phyloP scores from a whole-genome alignment of 1,140 invertebrate species.

The Aphis gossypii region DNA sequence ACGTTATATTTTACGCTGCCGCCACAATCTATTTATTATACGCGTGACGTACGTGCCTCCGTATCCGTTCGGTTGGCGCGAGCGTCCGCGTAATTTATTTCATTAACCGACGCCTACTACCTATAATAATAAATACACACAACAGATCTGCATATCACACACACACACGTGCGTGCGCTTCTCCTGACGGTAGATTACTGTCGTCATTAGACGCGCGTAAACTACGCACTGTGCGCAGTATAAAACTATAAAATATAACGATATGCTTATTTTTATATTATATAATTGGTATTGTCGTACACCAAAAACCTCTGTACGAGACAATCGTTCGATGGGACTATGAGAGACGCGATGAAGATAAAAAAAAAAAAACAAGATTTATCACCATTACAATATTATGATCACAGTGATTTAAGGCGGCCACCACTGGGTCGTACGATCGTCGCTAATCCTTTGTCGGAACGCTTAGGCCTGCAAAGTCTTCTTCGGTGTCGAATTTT shows the following conservation, averaged over 20 bases:
- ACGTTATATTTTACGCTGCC: not conserved
- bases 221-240: not conserved
- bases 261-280: too few relatives aligned
- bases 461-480: not conserved
- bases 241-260: not conserved
- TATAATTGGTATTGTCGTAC: too few relatives aligned
- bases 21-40: not conserved
- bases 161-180: not conserved
- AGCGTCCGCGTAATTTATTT: constrained; percentile 24
- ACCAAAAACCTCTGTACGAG: not conserved
- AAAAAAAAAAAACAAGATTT: not conserved
- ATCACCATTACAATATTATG: not conserved
- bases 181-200: not conserved
- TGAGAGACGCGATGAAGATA: not conserved
- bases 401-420: not conserved
- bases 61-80: constrained; percentile 4
- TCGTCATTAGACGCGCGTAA: too few relatives aligned
- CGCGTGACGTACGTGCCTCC: constrained; percentile 7
- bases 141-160: not conserved
- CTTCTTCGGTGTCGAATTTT: not conserved
- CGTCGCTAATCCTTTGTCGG: not conserved
- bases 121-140: not conserved
- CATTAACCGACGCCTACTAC: constrained; percentile 31
- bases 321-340: not conserved
- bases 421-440: not conserved